Evolutionary conservation across 1,140 invertebrate genomes (phyloP), one percentile per base, ranked within the genome.

Genomic region (Papilio glaucus): DNA sequence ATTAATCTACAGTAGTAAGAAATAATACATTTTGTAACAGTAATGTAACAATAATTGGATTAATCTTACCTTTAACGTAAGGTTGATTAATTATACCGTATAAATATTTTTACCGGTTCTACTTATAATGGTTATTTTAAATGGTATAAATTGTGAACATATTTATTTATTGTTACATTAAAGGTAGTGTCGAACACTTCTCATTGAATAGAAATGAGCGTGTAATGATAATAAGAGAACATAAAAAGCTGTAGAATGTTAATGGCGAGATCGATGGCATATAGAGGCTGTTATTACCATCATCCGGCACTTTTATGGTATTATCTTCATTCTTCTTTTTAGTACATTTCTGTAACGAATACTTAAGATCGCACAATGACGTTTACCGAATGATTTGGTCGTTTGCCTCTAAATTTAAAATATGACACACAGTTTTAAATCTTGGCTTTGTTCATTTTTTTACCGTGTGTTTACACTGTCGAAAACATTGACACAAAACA

Each of bases 241-340:
- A 69, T 38, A 69, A 69, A 68, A 69, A 69, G 67, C n/a, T 13
- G 42, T 53, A 53, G 67, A 69, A 69, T 69, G 24, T 53, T 69
- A 69, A 69, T 18, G 42, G 45, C 29, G 42, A 37, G 41, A 69
- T 69, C 13, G 45, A 69, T 49, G 41, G 67, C 13, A 29, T 45
- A 15, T 7, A 8, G n/a, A 42, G 4, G 1, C 13, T 33, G n/a
- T 38, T n/a, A 33, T 53, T 9, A 15, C 29, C 15, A 69, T 15
- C 45, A 24, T 3, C 21, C 2, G 13, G 9, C 13, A 33, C 15
- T 53, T 37, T 33, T n/a, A 53, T 69, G 29, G 29, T 53, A 39
- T 13, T 53, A 24, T 53, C 21, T 24, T 53, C 18, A 24, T 2
- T 1, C 21, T 26, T 57, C 10, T 57, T 24, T 57, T 18, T n/a